These are phyloP conservation scores for Agrochola macilenta DNA, from an alignment of 2,888 invertebrate genomes.

Conservation along the genomic window DNA sequence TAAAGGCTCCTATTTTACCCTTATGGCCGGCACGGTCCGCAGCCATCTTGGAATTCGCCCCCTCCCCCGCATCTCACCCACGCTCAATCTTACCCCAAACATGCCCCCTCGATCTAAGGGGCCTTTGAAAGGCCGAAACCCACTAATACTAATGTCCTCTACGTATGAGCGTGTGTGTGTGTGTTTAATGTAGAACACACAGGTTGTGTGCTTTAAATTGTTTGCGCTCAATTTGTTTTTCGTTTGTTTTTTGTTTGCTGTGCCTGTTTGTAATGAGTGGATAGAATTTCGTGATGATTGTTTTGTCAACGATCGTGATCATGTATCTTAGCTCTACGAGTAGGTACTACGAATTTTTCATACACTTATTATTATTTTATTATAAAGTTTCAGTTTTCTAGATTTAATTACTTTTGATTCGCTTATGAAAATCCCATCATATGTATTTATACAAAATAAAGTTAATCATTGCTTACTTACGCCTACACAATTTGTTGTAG, in stretches of 20 bases:
- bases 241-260: conserved; percentile 65
- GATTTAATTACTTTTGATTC: background rate
- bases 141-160: conserved; percentile 90
- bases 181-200: conserved; percentile 68
- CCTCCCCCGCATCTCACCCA: conserved; percentile 82
- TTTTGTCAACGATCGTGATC: conserved; percentile 5
- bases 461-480: background rate
- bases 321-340: background rate
- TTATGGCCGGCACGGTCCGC: conserved; percentile 89
- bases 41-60: conserved; percentile 88
- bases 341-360: no score
- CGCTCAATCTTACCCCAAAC: conserved; percentile 89
- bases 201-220: conserved; percentile 72
- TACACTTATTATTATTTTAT: no score
- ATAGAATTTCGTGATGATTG: conserved; percentile 27
- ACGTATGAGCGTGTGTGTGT: conserved; percentile 75
- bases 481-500: background rate
- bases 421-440: no score
- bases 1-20: conserved; percentile 88
- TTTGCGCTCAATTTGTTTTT: conserved; percentile 73
- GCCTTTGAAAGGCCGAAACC: conserved; percentile 89
- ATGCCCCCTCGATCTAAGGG: conserved; percentile 89
- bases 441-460: background rate
- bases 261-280: conserved; percentile 38
- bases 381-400: background rate